Percentiles rank a stretch among this genome's conserved stretches.
phyloP scores from a whole-genome alignment of 2,113 vertebrate genomes.

The Cyphomyrus plagiostoma region DNA sequence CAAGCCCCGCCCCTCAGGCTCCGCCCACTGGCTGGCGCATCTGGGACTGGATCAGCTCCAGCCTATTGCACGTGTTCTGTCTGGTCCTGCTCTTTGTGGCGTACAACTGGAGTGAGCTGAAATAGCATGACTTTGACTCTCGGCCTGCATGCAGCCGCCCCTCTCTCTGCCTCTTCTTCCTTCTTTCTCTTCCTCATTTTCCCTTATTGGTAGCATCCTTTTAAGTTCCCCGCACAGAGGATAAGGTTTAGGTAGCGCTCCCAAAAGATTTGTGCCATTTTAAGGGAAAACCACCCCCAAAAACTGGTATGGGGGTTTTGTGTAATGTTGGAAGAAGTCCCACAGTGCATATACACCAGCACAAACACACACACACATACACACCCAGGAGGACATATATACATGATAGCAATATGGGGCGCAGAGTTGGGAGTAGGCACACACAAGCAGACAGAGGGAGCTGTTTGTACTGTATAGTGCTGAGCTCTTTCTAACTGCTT shows the following conservation, averaged over 20 bases:
- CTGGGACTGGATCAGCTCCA: slow-evolving; percentile 88
- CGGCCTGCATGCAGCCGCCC: slow-evolving; percentile 15
- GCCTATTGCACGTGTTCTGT: slow-evolving; percentile 85
- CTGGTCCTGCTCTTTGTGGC: slow-evolving; percentile 78
- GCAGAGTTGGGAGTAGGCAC: not conserved
- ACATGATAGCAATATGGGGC: not conserved
- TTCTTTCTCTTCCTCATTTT: not conserved
- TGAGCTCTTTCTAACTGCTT: not conserved
- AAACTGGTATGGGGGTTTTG: not conserved
- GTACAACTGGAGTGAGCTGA: slow-evolving; percentile 83
- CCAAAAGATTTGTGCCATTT: not conserved
- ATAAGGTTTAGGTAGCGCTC: not conserved
- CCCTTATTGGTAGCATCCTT: not conserved
- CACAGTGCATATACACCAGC: not conserved
- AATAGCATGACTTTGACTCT: slow-evolving; percentile 61
- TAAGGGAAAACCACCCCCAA: not conserved
- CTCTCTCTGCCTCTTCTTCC: not conserved
- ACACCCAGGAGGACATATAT: not conserved
- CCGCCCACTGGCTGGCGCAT: slow-evolving; percentile 75
- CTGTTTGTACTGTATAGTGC: not conserved
- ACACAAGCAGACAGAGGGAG: not conserved
- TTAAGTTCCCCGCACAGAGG: not conserved
- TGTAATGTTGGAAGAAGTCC: not conserved
- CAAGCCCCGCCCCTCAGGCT: slow-evolving; percentile 59
- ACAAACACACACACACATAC: not conserved